phyloP scores from a whole-genome alignment of 2,888 invertebrate genomes.

The Drosophila kambysellisi region DNA sequence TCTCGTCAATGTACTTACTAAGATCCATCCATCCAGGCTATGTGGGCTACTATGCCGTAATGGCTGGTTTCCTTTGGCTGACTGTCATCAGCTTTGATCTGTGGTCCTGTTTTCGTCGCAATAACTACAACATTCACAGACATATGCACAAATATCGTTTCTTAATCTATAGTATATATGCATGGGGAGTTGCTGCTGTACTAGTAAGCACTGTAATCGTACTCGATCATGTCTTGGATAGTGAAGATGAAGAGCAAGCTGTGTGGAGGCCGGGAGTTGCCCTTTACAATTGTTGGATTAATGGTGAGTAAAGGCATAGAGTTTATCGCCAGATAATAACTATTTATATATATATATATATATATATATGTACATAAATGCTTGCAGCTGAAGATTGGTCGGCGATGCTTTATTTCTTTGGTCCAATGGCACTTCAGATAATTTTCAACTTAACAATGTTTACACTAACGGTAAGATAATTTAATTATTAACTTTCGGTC shows the following conservation, averaged over 20 bases:
- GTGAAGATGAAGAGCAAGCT: neutral
- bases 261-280: conserved; percentile 86
- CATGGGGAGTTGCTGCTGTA: conserved; percentile 78
- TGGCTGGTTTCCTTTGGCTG: conserved; percentile 93
- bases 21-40: conserved; percentile 58
- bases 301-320: conserved; percentile 83
- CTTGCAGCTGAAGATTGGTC: conserved; percentile 72
- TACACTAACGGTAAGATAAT: conserved; percentile 60
- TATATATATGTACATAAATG: neutral
- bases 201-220: conserved; percentile 64
- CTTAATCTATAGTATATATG: conserved; percentile 72
- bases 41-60: conserved; percentile 88
- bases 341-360: too few species aligned
- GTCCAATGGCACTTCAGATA: conserved; percentile 77
- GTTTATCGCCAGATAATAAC: neutral
- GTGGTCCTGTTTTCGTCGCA: conserved; percentile 87
- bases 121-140: conserved; percentile 43
- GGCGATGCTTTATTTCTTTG: conserved; percentile 79
- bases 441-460: conserved; percentile 79
- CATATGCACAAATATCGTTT: conserved; percentile 64
- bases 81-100: conserved; percentile 94
- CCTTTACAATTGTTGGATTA: conserved; percentile 87
- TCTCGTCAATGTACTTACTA: neutral
- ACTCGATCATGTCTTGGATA: conserved; percentile 65
- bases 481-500: neutral